Conservation (phyloP, 2,888 invertebrate genomes). For the Patella depressa region DNA sequence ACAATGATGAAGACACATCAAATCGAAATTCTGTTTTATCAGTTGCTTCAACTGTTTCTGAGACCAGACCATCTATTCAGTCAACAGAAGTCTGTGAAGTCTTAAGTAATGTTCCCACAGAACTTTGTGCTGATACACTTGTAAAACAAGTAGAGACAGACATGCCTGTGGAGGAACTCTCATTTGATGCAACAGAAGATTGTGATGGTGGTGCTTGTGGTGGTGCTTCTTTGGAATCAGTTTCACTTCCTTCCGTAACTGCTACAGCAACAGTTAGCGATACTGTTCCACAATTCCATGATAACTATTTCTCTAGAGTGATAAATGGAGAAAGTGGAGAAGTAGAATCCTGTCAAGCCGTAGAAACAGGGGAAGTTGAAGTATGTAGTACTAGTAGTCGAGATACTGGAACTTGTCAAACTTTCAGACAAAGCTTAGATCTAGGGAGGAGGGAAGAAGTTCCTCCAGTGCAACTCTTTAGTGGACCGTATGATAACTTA, state of each 20-base stretch:
- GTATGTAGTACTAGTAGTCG: too few species aligned
- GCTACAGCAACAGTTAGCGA: neutral
- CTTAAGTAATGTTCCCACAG: neutral
- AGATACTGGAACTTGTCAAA: too few species aligned
- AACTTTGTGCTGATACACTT: neutral
- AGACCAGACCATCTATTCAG: neutral
- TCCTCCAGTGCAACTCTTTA: neutral
- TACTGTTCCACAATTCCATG: neutral
- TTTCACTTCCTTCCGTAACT: neutral
- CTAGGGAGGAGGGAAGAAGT: too few species aligned
- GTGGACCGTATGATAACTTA: neutral
- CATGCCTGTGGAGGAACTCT: neutral
- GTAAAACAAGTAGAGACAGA: neutral
- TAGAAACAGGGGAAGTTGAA: neutral
- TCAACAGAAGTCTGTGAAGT: conserved; percentile 2
- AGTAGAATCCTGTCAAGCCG: neutral
- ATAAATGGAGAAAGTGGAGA: neutral
- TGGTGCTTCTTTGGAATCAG: neutral
- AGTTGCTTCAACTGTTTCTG: too few species aligned
- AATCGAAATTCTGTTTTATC: too few species aligned
- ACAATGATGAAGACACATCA: too few species aligned
- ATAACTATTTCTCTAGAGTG: neutral
- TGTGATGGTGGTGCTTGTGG: neutral
- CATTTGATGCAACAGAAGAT: too few species aligned
- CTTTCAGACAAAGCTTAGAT: too few species aligned